These are phyloP conservation scores for Pectinophora gossypiella DNA, from an alignment of 1,140 invertebrate species.

Conservation along the genomic window DNA sequence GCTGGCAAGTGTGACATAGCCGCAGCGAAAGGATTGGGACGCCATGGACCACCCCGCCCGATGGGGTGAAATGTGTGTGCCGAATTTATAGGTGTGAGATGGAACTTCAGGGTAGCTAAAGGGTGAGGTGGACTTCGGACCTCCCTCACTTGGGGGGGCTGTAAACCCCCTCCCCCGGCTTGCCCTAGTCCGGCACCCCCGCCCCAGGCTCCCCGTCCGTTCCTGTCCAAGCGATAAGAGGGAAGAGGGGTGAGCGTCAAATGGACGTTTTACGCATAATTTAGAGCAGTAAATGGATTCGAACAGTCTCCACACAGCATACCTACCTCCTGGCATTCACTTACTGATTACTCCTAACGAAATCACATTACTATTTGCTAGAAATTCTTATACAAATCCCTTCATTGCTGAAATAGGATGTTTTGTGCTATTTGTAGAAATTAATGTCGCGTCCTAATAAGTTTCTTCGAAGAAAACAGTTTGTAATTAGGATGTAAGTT, in stretches of 20 bases:
- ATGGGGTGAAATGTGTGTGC: slow-evolving; percentile 67
- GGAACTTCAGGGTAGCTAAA: slow-evolving; percentile 73
- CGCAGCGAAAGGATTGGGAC: slow-evolving; percentile 68
- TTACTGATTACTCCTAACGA: neutral
- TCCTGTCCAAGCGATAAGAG: slow-evolving; percentile 73
- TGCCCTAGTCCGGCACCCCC: slow-evolving; percentile 70
- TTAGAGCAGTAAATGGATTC: slow-evolving; percentile 73
- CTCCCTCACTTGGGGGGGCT: slow-evolving; percentile 59
- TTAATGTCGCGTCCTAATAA: too few relatives aligned
- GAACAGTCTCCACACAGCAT: slow-evolving; percentile 64
- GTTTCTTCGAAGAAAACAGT: too few relatives aligned
- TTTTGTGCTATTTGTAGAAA: too few relatives aligned
- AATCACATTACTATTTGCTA: neutral
- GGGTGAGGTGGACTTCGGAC: slow-evolving; percentile 70
- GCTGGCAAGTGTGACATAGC: slow-evolving; percentile 66
- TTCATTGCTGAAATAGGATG: too few relatives aligned
- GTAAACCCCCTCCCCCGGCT: slow-evolving; percentile 62
- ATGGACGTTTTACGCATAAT: slow-evolving; percentile 74
- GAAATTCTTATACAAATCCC: neutral
- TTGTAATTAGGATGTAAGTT: too few relatives aligned
- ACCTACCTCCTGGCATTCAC: slow-evolving; percentile 30
- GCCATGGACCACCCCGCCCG: slow-evolving; percentile 48
- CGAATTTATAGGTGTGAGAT: slow-evolving; percentile 74
- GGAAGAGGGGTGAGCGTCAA: slow-evolving; percentile 70
- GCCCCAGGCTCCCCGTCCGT: slow-evolving; percentile 58